phyloP scores from a whole-genome alignment of 2,113 vertebrate species.

The Alces alces region DNA sequence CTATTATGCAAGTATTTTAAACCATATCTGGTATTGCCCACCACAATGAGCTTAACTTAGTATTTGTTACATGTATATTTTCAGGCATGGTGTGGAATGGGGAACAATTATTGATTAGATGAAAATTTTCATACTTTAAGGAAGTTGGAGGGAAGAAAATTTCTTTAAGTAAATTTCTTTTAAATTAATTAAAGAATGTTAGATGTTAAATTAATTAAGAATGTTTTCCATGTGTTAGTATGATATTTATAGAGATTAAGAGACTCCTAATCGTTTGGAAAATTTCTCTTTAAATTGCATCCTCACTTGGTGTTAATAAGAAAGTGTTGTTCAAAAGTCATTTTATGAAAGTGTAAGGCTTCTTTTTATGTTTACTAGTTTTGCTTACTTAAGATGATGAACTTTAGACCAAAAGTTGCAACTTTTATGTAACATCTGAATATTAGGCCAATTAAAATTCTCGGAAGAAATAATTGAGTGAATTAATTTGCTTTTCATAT shows the following conservation, averaged over 20 bases:
- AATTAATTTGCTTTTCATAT: neutral
- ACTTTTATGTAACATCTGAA: neutral
- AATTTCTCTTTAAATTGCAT: neutral
- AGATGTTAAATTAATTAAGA: neutral
- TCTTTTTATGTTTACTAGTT: neutral
- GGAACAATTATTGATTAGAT: neutral
- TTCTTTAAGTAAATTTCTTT: neutral
- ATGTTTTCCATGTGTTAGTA: neutral
- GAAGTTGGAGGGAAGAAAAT: neutral
- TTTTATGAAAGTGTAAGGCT: neutral
- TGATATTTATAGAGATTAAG: constrained; percentile 7
- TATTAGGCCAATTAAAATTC: neutral
- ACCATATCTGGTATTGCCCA: neutral
- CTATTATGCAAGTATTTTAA: neutral
- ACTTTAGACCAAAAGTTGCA: neutral
- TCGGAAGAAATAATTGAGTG: neutral
- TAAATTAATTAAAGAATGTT: neutral
- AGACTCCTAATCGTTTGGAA: neutral
- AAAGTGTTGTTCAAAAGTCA: neutral
- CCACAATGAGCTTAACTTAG: neutral
- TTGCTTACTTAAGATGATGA: neutral
- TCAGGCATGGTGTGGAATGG: neutral
- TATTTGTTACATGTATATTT: neutral
- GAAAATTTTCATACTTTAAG: constrained; percentile 6
- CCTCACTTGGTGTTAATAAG: neutral